A percentile compares a stretch with the other conserved stretches of the same genome.
Conservation (phyloP, 2,888 invertebrate genomes). For the Mechanitis mazaeus region DNA sequence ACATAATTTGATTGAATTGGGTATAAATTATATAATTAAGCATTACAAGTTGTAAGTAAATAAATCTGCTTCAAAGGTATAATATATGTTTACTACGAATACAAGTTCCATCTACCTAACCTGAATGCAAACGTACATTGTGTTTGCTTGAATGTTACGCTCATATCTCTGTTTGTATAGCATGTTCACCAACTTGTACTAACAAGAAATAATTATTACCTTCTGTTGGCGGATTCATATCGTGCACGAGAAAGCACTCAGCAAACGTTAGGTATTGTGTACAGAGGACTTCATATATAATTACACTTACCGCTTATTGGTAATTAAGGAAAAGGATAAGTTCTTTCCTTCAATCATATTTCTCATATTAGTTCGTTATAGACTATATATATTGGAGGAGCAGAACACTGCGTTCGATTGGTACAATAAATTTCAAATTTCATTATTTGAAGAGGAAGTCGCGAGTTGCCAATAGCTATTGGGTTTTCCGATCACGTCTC, state of each 20-base stretch:
- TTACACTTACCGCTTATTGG: constrained; percentile 1
- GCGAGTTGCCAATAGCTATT: constrained; percentile 67
- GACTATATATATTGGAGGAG: constrained; percentile 58
- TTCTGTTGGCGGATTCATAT: constrained; percentile 25
- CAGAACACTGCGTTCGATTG: constrained; percentile 57
- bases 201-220: constrained; percentile 29
- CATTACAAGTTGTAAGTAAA: too few relatives aligned
- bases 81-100: constrained; percentile 8
- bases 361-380: constrained; percentile 6
- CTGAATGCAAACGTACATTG: constrained; percentile 20
- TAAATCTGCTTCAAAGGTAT: neutral
- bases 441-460: constrained; percentile 73
- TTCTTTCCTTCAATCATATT: neutral
- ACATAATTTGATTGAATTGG: too few relatives aligned
- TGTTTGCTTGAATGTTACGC: constrained; percentile 21
- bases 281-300: constrained; percentile 16
- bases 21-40: too few relatives aligned
- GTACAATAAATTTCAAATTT: constrained; percentile 73
- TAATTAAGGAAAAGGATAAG: neutral
- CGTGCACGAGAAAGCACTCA: constrained; percentile 20
- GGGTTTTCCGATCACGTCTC: constrained; percentile 72
- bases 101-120: constrained; percentile 15
- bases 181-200: constrained; percentile 22
- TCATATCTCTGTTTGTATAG: constrained; percentile 25
- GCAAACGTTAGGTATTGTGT: constrained; percentile 19